A percentile compares a stretch with the other conserved stretches of the same genome.
These are phyloP conservation scores for Lobophora halterata DNA, from an alignment of 2,888 invertebrate genomes.

Conservation along the genomic window DNA sequence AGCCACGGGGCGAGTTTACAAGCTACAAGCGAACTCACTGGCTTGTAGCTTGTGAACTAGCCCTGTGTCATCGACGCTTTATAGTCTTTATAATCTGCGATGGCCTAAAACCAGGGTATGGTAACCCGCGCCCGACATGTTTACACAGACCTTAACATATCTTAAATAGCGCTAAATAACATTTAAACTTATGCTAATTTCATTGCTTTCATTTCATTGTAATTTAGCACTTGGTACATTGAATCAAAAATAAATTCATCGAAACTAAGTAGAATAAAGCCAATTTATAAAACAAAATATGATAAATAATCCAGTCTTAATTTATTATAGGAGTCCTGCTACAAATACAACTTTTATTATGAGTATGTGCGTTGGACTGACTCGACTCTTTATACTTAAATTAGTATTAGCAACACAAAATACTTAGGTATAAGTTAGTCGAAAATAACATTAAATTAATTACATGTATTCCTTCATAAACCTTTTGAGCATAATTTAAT, in stretches of 20 bases:
- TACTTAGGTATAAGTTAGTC: neutral
- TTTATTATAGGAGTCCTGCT: slow-evolving; percentile 32
- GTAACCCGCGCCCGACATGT: slow-evolving; percentile 8
- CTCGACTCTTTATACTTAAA: slow-evolving; percentile 11
- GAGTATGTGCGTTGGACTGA: slow-evolving; percentile 8
- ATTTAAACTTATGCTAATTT: slow-evolving; percentile 45
- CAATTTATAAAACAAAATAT: slow-evolving; percentile 40
- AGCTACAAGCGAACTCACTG: no score
- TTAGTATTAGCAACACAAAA: neutral
- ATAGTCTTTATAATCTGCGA: no score
- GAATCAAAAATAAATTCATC: slow-evolving; percentile 28
- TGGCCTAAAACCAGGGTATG: no score
- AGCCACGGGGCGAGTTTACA: no score
- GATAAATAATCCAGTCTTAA: slow-evolving; percentile 48
- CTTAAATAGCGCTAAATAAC: slow-evolving; percentile 35
- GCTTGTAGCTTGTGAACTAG: no score
- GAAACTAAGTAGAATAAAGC: slow-evolving; percentile 47
- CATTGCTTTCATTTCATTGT: slow-evolving; percentile 55
- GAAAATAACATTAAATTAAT: no score
- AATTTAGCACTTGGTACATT: slow-evolving; percentile 46
- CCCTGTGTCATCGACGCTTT: no score
- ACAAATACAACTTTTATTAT: slow-evolving; percentile 2
- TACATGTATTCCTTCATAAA: no score
- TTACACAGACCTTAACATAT: slow-evolving; percentile 36
- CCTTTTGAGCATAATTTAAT: no score